A percentile compares a stretch with the other conserved stretches of the same genome.
Evolutionary conservation across 2,113 vertebrate species (phyloP).

Genomic region (Solea solea): DNA sequence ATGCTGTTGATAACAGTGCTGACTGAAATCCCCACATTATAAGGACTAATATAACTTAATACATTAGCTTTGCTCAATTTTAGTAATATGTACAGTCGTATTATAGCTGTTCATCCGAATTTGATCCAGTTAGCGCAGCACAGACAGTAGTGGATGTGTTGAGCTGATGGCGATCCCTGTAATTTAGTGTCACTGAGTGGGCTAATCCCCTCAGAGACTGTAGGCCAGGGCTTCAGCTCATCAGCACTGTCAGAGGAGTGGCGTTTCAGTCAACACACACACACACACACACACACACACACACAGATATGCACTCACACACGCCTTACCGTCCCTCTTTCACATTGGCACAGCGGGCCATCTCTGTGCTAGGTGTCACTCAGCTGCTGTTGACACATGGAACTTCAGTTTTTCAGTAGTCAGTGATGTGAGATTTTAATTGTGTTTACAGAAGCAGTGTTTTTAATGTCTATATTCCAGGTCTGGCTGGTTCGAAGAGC

Average conservation of each 20-base stretch:
- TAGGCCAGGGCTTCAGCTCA: slow-evolving; percentile 76
- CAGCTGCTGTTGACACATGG: slow-evolving; percentile 58
- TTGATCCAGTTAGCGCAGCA: slow-evolving; percentile 71
- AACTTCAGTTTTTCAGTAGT: slow-evolving; percentile 69
- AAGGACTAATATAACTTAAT: slow-evolving; percentile 29
- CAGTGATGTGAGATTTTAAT: slow-evolving; percentile 71
- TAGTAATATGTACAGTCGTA: slow-evolving; percentile 53
- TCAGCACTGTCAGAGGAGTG: slow-evolving; percentile 69
- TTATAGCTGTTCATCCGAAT: slow-evolving; percentile 68
- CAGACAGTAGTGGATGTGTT: slow-evolving; percentile 73
- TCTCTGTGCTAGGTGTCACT: slow-evolving; percentile 58
- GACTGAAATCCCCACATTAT: background rate
- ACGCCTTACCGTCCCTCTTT: slow-evolving; percentile 21
- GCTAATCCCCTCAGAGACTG: slow-evolving; percentile 81
- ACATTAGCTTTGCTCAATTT: slow-evolving; percentile 45
- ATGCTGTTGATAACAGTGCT: slow-evolving; percentile 4
- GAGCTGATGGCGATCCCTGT: slow-evolving; percentile 83
- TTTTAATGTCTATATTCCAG: slow-evolving; percentile 76
- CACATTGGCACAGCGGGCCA: slow-evolving; percentile 53
- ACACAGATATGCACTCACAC: slow-evolving; percentile 1
- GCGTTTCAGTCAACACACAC: slow-evolving; percentile 65
- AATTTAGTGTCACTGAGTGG: slow-evolving; percentile 83
- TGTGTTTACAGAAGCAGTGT: slow-evolving; percentile 69
- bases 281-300: slow-evolving; percentile 14
- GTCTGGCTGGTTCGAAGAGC: slow-evolving; percentile 60